Evolutionary conservation across 2,797 vertebrate species (phyloP).

Genomic region (Manis crassicaudata): DNA sequence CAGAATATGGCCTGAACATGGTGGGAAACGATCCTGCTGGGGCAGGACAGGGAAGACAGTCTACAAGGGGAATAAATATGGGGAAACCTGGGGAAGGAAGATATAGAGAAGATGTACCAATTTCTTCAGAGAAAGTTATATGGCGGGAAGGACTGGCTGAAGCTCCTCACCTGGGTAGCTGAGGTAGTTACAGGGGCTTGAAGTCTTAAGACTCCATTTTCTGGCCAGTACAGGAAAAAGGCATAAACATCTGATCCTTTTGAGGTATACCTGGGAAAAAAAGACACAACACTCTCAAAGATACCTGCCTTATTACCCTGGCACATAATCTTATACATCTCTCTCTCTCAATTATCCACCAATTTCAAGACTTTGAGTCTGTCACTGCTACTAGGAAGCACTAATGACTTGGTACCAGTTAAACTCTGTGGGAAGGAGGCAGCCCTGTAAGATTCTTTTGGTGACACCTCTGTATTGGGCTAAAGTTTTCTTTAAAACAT

Average conservation of each 20-base stretch:
- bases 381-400: neutral
- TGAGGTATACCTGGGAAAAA: slow-evolving; percentile 91
- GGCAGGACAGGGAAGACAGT: neutral
- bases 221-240: slow-evolving; percentile 89
- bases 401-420: neutral
- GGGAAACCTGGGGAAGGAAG: neutral
- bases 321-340: neutral
- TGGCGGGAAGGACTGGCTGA: neutral
- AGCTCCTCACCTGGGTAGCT: slow-evolving; percentile 87
- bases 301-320: neutral
- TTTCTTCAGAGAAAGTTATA: neutral
- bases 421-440: neutral
- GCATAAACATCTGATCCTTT: slow-evolving; percentile 90
- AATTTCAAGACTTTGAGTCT: neutral
- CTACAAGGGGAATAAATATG: neutral
- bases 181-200: slow-evolving; percentile 85
- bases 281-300: neutral
- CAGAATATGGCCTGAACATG: neutral
- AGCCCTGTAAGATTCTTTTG: neutral
- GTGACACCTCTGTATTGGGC: neutral
- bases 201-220: slow-evolving; percentile 83
- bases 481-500: neutral
- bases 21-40: neutral
- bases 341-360: neutral
- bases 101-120: neutral